These are phyloP conservation scores for Hermaeophaga mercurialis DNA, from an alignment of 2,888 invertebrate genomes.

Conservation along the genomic window DNA sequence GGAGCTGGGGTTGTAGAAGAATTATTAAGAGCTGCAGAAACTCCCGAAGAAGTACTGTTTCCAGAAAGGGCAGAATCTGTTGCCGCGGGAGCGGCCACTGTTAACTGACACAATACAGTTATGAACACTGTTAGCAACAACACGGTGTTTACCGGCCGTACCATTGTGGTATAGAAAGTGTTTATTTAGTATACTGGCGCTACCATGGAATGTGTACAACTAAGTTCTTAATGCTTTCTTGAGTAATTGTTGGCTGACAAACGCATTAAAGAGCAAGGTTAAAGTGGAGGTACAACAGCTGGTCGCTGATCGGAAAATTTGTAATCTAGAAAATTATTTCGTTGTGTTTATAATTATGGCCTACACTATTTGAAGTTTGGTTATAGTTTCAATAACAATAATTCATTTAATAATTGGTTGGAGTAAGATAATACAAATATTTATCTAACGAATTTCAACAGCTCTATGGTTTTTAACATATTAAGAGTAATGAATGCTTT, in stretches of 20 bases:
- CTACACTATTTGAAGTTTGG: no score
- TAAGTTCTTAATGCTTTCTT: neutral
- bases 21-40: neutral
- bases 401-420: no score
- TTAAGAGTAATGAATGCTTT: no score
- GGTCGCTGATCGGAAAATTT: no score
- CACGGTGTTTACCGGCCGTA: neutral
- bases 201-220: constrained; percentile 1
- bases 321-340: no score
- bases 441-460: no score
- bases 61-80: neutral
- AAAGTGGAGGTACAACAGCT: constrained; percentile 5
- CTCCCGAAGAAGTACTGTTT: no score
- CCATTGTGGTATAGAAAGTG: neutral
- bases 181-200: neutral
- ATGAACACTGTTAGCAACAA: constrained; percentile 8
- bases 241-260: neutral
- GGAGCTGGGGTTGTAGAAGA: no score
- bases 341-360: no score
- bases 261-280: constrained; percentile 18
- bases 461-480: no score
- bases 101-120: constrained; percentile 9
- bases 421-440: no score
- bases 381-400: no score
- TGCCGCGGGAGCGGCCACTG: constrained; percentile 3